Percentiles rank a stretch among this genome's conserved stretches.
phyloP scores from a whole-genome alignment of 92 coral and sea anemone species.

The Phenganax subtilis region DNA sequence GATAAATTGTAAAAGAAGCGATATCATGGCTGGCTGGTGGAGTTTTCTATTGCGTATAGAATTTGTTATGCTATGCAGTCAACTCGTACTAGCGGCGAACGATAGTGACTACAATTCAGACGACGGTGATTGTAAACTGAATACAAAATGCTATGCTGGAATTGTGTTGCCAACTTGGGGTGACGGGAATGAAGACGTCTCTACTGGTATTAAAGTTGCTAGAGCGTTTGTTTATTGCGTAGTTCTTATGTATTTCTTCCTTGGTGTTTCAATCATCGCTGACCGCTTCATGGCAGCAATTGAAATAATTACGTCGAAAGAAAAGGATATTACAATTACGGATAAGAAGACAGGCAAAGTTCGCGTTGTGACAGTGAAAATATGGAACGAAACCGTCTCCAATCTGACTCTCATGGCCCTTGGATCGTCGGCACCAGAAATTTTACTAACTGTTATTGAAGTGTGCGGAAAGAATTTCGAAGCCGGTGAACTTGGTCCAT shows the following conservation, averaged over 20 bases:
- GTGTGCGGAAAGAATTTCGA: conserved; percentile 75
- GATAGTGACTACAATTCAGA: conserved; percentile 16
- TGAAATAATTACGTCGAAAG: conserved; percentile 96
- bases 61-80: background rate
- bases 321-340: conserved; percentile 80
- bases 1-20: background rate
- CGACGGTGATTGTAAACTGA: conserved; percentile 40
- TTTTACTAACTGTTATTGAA: conserved; percentile 89
- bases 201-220: conserved; percentile 83
- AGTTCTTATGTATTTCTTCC: conserved; percentile 76
- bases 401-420: conserved; percentile 98
- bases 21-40: conserved; percentile 3
- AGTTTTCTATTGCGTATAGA: background rate
- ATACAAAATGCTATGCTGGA: conserved; percentile 63
- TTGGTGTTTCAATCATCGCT: conserved; percentile 96
- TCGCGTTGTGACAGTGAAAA: conserved; percentile 82
- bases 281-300: conserved; percentile 99
- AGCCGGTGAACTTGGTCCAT: conserved; percentile 97
- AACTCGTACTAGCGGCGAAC: background rate
- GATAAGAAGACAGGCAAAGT: conserved; percentile 88
- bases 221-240: conserved; percentile 90
- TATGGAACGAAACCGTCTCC: conserved; percentile 99
- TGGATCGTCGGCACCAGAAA: conserved; percentile 97
- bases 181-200: conserved; percentile 52
- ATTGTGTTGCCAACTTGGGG: conserved; percentile 84